Evolutionary conservation across 2,113 vertebrate species (phyloP), one percentile per base, ranked within the genome.

Genomic region (Pantherophis guttatus): DNA sequence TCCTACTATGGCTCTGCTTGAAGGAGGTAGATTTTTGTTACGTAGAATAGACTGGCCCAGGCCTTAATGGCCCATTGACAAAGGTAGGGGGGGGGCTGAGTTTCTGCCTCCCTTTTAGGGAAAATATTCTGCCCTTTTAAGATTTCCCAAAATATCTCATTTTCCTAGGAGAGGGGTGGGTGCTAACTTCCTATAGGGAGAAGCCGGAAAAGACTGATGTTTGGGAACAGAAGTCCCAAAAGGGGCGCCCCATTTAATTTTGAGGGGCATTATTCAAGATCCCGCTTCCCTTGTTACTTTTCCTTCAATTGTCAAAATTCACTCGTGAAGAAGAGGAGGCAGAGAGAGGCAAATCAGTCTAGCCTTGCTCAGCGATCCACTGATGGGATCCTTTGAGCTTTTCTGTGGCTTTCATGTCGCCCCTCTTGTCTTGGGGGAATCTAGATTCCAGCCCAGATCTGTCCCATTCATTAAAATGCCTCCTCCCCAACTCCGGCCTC

Each of bases 401-500:
- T 92, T 96, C 95, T 92, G 86, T 92, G 90, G 94, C 93, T 95
- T 92, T 90, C 93, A 94, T 87, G 94, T 93, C 62, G 54, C 54
- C 0, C 54, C 0, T 2, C 85, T 96, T 93, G 90, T 96, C 95
- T 97, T 95, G 93, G 93, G 96, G 97, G 1, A 65, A 70, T 96
- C 96, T 89, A 96, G 97, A 98, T 98, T 97, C 97, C 97, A 96
- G 87, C 94, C 96, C 12, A n/a, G 95, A 95, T 97, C 96, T 97
- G 93, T 94, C 95, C 87, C 0, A 7, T 93, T 97, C 96, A 97
- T 97, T 97, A 96, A 98, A 98, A 95, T 95, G 95, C 96, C 96
- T 96, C 19, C 24, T 15, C 58, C 58, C 8, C 23, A 48, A n/a
- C 26, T 26, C 95, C 3, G 1, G 90, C 87, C 90, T 95, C 96